Evolutionary conservation across 2,888 invertebrate species (phyloP), one percentile per base, ranked within the genome.

Genomic region (Himalopsyche anomala): DNA sequence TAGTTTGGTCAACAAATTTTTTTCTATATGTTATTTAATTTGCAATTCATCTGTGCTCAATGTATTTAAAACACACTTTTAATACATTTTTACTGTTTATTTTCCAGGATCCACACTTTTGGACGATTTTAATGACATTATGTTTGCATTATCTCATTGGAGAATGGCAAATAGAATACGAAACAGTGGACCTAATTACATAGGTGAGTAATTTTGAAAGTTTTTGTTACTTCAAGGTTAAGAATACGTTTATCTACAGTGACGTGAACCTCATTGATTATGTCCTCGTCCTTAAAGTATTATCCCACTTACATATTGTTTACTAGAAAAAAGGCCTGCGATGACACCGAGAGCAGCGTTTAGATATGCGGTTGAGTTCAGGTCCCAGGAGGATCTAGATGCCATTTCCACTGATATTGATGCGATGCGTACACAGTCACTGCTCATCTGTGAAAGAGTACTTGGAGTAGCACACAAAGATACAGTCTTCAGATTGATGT

Each of bases 391-490:
- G 45, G 97, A 98, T 90, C 93, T 98, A 86, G 95, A 95, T 89
- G 94, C 94, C 83, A 94, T 96, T 79, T 94, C 96, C 81, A 93
- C 94, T 0, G 98, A 99, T 92, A 94, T 96, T 90, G 98, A 98
- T 92, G 95, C 95, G 69, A 95, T 98, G 94, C 94, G 98, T 89
- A 95, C 96, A 91, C 98, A 98, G 92, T 96, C 98, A 90, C 93
- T 99, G 89, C 92, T 99, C 55, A 97, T 98, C 89, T 96, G 97
- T 89, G 97, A 97, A 92, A 94, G 98, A 90, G 96, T 98, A 90
- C 94, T 99, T 40, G 98, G 98, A 0, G 94, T 95, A 0, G 92
- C 94, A 89, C 98, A 99, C 92, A 97, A 97, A 91, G 98, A 98
- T 91, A 96, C 97, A 86, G 94, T 98, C 86, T 98, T 96, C 91